Conservation (phyloP, 2,113 vertebrate genomes). For the Nestor notabilis region DNA sequence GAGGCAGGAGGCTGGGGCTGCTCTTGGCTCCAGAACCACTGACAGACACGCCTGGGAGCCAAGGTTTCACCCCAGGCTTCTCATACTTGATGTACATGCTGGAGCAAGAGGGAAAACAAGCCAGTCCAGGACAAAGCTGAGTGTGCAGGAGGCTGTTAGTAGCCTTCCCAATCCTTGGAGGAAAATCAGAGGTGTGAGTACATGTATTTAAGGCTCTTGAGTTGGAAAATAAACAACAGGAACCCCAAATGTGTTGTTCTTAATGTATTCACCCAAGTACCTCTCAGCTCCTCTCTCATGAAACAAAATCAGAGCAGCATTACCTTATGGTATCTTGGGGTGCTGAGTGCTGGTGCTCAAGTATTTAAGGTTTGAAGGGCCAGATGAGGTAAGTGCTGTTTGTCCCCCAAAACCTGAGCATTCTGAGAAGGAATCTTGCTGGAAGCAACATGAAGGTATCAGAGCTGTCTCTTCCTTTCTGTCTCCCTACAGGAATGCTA, state of each 20-base stretch:
- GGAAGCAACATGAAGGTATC: not conserved
- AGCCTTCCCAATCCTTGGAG: not conserved
- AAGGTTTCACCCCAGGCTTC: not conserved
- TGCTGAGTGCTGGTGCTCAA: not conserved
- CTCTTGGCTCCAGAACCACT: not conserved
- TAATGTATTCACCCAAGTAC: not conserved
- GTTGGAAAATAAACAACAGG: not conserved
- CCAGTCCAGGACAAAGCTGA: not conserved
- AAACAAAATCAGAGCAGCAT: not conserved
- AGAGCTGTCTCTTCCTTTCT: not conserved
- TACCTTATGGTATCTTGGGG: not conserved
- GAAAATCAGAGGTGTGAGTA: not conserved
- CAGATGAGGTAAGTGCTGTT: not conserved
- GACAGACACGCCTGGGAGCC: not conserved
- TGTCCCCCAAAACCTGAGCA: not conserved
- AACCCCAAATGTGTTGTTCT: not conserved
- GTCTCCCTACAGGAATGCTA: not conserved
- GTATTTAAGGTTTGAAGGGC: not conserved
- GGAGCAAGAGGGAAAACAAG: not conserved
- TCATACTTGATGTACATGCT: rapidly evolving
- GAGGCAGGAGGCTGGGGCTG: not conserved
- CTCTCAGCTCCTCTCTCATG: rapidly evolving
- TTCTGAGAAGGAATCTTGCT: not conserved
- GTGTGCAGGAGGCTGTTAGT: not conserved
- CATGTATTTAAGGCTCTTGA: not conserved